These are phyloP conservation scores for Agrenia bidenticulata DNA, from an alignment of 2,888 invertebrate species.

Conservation along the genomic window DNA sequence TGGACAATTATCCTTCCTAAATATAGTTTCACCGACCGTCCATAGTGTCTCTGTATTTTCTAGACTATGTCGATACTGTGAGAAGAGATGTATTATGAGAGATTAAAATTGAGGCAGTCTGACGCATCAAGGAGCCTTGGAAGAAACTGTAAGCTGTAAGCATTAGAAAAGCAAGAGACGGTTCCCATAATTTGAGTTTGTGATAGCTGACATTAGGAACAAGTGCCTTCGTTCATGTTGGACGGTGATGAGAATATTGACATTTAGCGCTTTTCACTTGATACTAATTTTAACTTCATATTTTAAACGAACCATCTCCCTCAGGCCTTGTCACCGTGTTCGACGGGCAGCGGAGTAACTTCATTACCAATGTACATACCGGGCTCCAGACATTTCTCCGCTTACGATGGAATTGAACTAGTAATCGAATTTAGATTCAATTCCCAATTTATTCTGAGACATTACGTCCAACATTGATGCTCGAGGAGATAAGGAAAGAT, in stretches of 20 bases:
- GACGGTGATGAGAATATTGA: constrained; percentile 13
- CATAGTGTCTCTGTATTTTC: too few relatives aligned
- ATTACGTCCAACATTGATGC: not conserved
- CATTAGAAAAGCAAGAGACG: too few relatives aligned
- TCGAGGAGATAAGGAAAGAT: not conserved
- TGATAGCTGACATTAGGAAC: too few relatives aligned
- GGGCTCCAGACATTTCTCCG: not conserved
- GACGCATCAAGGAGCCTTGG: too few relatives aligned
- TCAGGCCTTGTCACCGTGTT: constrained; percentile 5
- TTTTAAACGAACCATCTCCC: constrained; percentile 2
- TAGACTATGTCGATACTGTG: too few relatives aligned
- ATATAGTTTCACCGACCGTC: too few relatives aligned
- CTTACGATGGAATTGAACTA: constrained; percentile 12
- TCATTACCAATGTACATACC: not conserved
- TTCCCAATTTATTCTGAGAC: constrained; percentile 11
- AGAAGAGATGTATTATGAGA: too few relatives aligned
- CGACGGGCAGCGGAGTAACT: not conserved
- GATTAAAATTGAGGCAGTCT: too few relatives aligned
- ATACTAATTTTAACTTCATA: not conserved
- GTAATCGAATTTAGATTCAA: constrained; percentile 15
- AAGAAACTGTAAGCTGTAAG: too few relatives aligned
- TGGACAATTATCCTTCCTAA: too few relatives aligned
- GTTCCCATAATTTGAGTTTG: too few relatives aligned
- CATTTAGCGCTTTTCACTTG: constrained; percentile 1
- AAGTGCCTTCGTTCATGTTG: too few relatives aligned